These are phyloP conservation scores for Oxyruncus cristatus DNA, from an alignment of 2,113 vertebrate species.

Conservation along the genomic window DNA sequence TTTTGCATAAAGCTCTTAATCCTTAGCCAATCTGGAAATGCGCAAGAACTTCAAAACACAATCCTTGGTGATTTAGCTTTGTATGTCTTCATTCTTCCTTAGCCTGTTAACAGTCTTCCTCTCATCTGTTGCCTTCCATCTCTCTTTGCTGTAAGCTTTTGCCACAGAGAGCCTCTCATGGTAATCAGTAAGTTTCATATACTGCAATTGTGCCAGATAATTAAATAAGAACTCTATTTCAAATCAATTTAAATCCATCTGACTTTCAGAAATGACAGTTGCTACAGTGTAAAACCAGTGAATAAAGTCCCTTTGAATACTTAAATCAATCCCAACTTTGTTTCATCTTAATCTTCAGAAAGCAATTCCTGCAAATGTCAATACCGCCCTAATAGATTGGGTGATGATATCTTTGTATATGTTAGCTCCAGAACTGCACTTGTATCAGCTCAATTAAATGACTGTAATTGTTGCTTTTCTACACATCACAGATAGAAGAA, in stretches of 20 bases:
- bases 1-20: background rate
- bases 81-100: background rate
- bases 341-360: slow-evolving; percentile 51
- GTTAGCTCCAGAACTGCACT: background rate
- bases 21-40: background rate
- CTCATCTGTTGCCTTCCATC: background rate
- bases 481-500: background rate
- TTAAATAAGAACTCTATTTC: slow-evolving; percentile 48
- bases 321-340: slow-evolving; percentile 44
- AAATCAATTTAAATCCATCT: slow-evolving; percentile 35
- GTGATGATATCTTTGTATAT: background rate
- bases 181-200: slow-evolving; percentile 18
- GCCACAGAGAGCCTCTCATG: background rate
- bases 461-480: slow-evolving; percentile 10
- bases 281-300: background rate
- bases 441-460: slow-evolving; percentile 5
- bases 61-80: background rate
- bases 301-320: background rate
- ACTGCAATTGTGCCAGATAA: background rate
- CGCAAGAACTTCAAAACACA: background rate
- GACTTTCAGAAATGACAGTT: slow-evolving; percentile 17
- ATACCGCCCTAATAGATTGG: background rate
- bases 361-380: slow-evolving; percentile 22
- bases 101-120: background rate
- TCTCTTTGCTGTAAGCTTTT: background rate